A percentile compares a stretch with the other conserved stretches of the same genome.
Conservation (phyloP, 2,888 invertebrate genomes). For the Balanococcus diminutus region DNA sequence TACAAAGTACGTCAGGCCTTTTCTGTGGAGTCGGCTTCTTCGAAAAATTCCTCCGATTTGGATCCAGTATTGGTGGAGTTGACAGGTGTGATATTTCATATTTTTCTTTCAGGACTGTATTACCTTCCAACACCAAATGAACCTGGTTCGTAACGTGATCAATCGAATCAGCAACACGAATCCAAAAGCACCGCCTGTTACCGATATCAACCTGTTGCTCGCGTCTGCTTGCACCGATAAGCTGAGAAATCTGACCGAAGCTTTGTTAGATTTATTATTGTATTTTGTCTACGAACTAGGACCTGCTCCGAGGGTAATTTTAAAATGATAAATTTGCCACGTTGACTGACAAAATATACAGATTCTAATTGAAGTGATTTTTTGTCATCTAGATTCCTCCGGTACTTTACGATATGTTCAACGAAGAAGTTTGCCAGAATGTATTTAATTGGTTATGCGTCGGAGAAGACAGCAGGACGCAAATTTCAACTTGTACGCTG, state of each 20-base stretch:
- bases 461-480: constrained; percentile 77
- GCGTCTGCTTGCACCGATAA: constrained; percentile 80
- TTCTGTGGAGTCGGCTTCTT: too few relatives aligned
- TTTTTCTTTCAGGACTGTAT: constrained; percentile 74
- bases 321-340: neutral
- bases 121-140: constrained; percentile 86
- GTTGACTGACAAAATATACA: neutral
- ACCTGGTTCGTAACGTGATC: constrained; percentile 64
- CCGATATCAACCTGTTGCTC: constrained; percentile 62
- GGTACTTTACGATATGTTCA: constrained; percentile 62
- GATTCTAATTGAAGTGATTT: neutral
- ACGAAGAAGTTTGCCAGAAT: constrained; percentile 66
- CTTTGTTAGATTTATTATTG: constrained; percentile 79
- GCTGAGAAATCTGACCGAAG: constrained; percentile 79
- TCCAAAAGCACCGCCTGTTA: constrained; percentile 57
- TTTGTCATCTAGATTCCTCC: constrained; percentile 60
- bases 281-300: constrained; percentile 71
- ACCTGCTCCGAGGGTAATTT: constrained; percentile 61
- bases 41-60: neutral
- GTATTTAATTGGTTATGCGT: constrained; percentile 77
- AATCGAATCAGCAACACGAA: constrained; percentile 42
- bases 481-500: constrained; percentile 78
- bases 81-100: neutral
- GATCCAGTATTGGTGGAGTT: neutral
- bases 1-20: constrained; percentile 53